A percentile compares a stretch with the other conserved stretches of the same genome.
phyloP scores from a whole-genome alignment of 2,797 vertebrate species.

The Onychomys leucogaster region DNA sequence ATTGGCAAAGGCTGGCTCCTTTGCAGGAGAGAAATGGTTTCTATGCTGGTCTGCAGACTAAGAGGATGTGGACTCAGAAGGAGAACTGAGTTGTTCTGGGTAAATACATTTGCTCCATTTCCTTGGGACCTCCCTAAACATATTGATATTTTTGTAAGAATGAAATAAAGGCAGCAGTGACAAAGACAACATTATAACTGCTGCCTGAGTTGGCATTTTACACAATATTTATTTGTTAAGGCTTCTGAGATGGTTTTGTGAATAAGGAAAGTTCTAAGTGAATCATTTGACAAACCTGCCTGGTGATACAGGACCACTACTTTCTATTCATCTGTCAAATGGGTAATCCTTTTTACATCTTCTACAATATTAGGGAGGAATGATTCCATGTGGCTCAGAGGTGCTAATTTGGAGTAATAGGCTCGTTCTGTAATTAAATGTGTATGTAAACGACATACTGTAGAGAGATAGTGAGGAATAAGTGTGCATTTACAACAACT shows the following conservation, averaged over 20 bases:
- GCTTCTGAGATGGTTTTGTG: constrained; percentile 55
- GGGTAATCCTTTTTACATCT: constrained; percentile 21
- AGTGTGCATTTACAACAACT: not conserved
- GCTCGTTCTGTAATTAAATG: not conserved
- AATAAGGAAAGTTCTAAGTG: constrained; percentile 55
- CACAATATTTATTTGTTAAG: constrained; percentile 66
- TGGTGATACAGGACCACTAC: not conserved
- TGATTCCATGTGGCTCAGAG: not conserved
- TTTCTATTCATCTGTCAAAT: constrained; percentile 39
- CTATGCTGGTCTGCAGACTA: constrained; percentile 53
- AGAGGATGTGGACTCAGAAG: constrained; percentile 61
- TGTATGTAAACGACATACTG: not conserved
- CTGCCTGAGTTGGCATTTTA: constrained; percentile 18
- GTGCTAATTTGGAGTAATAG: constrained; percentile 1
- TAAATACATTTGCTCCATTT: constrained; percentile 70
- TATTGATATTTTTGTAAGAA: constrained; percentile 65
- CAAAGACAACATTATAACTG: constrained; percentile 67
- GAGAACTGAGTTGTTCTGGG: constrained; percentile 66
- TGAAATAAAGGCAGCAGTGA: constrained; percentile 63
- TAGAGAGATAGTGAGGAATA: constrained; percentile 1
- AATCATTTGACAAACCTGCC: constrained; percentile 49
- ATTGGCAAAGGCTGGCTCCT: constrained; percentile 65
- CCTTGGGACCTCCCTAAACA: constrained; percentile 65
- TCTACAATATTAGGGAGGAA: constrained; percentile 18
- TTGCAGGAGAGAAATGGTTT: constrained; percentile 76